Evolutionary conservation across 2,888 invertebrate species (phyloP), one percentile per base, ranked within the genome.

Genomic region (Exephanes ischioxanthus): DNA sequence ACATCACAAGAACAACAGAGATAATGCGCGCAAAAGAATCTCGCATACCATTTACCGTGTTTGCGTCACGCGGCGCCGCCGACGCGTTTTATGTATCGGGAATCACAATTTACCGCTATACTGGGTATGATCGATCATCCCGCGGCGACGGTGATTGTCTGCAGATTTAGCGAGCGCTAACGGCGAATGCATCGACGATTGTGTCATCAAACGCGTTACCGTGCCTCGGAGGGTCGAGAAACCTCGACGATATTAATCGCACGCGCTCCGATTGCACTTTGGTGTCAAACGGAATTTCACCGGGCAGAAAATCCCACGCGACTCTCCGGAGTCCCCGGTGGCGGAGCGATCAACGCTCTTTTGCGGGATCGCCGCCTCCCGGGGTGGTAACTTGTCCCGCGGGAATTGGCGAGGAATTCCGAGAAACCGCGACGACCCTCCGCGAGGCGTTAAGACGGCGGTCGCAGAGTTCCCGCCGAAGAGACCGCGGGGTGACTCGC

Each of bases 401-500:
- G 14, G 67, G 3, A 37, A 7, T 67, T 26, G 3, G 53, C 11
- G 33, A 30, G 16, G 30, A 37, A 73, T 48, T 53, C 53, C 61
- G 30, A 14, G 37, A 14, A 75, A 48, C 9, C 14, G 30, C 33
- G n/a, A 22, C 63, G 58, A 75, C 41, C 80, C 51, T 84, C 61
- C 71, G n/a, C 37, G 78, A 63, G 48, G 70, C 58, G 51, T 53
- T 48, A 30, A 53, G 48, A 66, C 63, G 78, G 70, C 63, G 78
- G 70, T 63, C 79, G 80, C 85, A 75, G 61, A 75, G 81, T 81
- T 85, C 55, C 75, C 66, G 75, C 76, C 58, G 77, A 72, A 66
- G 84, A 80, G 71, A 55, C 55, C 9, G n/a, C 22, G 26, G 9
- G 63, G 16, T 66, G 73, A 73, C 45, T 73, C 72, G 77, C 79